phyloP scores from a whole-genome alignment of 2,888 invertebrate species.

The Gymnosoma rotundatum region DNA sequence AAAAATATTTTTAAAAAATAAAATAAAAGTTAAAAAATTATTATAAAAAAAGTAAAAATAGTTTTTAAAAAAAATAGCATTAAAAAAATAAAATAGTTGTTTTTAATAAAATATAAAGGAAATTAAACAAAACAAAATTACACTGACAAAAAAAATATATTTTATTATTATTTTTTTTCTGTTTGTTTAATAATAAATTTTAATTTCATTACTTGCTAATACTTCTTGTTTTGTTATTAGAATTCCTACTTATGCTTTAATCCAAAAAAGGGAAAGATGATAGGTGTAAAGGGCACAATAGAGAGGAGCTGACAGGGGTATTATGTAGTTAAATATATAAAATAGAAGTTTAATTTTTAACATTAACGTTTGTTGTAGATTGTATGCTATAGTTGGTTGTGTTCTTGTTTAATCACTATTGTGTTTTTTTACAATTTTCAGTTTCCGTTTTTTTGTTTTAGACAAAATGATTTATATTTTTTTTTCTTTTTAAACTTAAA shows the following conservation, averaged over 20 bases:
- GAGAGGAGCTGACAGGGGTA: background rate
- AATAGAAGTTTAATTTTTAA: slow-evolving; percentile 29
- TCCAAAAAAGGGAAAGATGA: background rate
- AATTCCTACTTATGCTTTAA: slow-evolving; percentile 35
- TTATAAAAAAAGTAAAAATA: slow-evolving; percentile 37
- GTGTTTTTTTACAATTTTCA: slow-evolving; percentile 38
- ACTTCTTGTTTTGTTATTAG: slow-evolving; percentile 54
- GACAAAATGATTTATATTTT: background rate
- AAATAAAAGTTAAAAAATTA: slow-evolving; percentile 49
- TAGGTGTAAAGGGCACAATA: background rate
- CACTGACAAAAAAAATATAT: slow-evolving; percentile 27
- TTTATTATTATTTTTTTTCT: background rate
- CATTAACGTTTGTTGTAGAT: slow-evolving; percentile 29
- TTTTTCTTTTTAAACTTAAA: slow-evolving; percentile 39
- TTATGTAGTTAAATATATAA: background rate
- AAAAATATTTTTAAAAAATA: slow-evolving; percentile 14
- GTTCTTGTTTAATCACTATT: slow-evolving; percentile 41
- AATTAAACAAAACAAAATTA: slow-evolving; percentile 48
- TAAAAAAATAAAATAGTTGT: slow-evolving; percentile 36
- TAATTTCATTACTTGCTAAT: slow-evolving; percentile 56
- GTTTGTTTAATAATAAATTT: slow-evolving; percentile 20
- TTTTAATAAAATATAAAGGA: slow-evolving; percentile 22
- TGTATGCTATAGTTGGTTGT: slow-evolving; percentile 38
- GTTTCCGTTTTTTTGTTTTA: slow-evolving; percentile 11
- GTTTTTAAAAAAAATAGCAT: slow-evolving; percentile 25